Base-by-base conservation (phyloP, 2,888 invertebrate species). In the Rutpela maculata region DNA sequence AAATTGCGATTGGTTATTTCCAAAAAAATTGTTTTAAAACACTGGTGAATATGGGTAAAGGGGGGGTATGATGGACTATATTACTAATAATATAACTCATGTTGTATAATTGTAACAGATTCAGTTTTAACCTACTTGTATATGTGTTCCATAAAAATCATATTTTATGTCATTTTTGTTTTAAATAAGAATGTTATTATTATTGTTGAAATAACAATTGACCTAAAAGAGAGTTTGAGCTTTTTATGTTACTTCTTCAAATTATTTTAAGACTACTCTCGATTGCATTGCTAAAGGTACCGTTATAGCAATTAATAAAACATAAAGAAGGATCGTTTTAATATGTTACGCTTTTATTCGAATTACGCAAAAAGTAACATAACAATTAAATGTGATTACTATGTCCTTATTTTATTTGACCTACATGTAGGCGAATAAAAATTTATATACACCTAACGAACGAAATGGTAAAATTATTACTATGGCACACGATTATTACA, bases 331-430 rank as follows among this genome's bases (percentile, higher is more conserved):
- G 19, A 19, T 59, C 22, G 59, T 22, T 22, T 19, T 22, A 22
- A 22, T 59, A 22, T 59, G 22, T 22, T 59, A 22, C 59, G 22
- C 35, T 26, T 65, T 31, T 35, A 31, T 65, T 65, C 65, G 17
- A 38, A 18, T 65, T 65, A 35, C 50, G 65, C 10, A 38, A 18
- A 35, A 65, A 35, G 43, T 65, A 35, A 65, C 18, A 43, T 38
- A 65, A 35, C 65, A 65, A 65, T 38, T 43, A 65, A 65, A 31
- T 65, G 12, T 35, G 35, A 38, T 11, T 50, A 59, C 22, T 59
- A 22, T 59, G 22, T 59, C 22, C 59, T 59, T 59, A 59, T 22
- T 22, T 19, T 18, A 22, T 59, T 19, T 59, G 59, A 59, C 59
- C 59, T 59, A 59, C 12, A 59, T 59, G 59, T 19, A 12, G 22